phyloP scores from a whole-genome alignment of 2,797 vertebrate genomes.

The Anguilla pacifica region DNA sequence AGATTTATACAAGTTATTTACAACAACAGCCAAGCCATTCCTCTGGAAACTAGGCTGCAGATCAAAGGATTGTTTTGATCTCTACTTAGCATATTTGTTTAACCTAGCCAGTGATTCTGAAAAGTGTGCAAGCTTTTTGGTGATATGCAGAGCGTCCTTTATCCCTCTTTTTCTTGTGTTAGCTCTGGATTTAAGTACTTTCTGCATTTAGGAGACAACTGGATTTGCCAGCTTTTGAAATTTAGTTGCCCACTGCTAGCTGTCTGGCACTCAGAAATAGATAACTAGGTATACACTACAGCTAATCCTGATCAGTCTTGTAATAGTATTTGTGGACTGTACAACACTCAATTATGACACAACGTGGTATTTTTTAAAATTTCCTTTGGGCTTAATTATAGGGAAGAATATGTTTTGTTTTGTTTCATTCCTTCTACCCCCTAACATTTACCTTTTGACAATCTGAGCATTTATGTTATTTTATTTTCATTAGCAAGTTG shows the following conservation, averaged over 20 bases:
- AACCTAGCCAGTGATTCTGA: constrained; percentile 87
- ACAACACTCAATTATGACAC: constrained; percentile 82
- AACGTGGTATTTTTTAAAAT: constrained; percentile 80
- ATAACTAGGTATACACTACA: constrained; percentile 84
- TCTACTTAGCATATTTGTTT: constrained; percentile 89
- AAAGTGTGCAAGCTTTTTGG: constrained; percentile 82
- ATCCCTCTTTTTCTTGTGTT: constrained; percentile 86
- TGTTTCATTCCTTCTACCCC: constrained; percentile 49
- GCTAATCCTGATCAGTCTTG: constrained; percentile 85
- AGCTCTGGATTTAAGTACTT: constrained; percentile 85
- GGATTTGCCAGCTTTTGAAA: constrained; percentile 88
- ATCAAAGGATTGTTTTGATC: constrained; percentile 90
- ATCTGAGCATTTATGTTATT: constrained; percentile 45
- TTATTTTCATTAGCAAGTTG: constrained; percentile 24
- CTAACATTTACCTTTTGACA: constrained; percentile 54
- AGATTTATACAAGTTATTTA: constrained; percentile 88
- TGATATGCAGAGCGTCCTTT: constrained; percentile 84
- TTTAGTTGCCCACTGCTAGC: constrained; percentile 85
- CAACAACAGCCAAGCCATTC: constrained; percentile 81
- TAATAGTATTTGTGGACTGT: constrained; percentile 86
- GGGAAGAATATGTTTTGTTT: constrained; percentile 73
- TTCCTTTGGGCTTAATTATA: constrained; percentile 83
- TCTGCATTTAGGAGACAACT: constrained; percentile 89
- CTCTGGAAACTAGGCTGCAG: constrained; percentile 84
- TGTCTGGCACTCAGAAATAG: constrained; percentile 82